Evolutionary conservation across 2,888 invertebrate species (phyloP), one percentile per base, ranked within the genome.

Genomic region (Dione juno): DNA sequence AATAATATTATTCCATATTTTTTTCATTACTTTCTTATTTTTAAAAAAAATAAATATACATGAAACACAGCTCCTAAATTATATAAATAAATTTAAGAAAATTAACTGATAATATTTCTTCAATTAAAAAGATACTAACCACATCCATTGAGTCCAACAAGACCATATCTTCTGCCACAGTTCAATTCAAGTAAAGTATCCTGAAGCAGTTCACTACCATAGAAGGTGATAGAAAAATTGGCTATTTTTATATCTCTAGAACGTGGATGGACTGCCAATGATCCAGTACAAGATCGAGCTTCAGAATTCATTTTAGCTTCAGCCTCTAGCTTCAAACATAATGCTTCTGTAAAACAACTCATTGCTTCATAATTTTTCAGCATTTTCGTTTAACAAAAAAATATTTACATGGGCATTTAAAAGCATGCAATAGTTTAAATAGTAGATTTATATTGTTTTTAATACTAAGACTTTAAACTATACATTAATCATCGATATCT

Each of bases 151-250:
- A 98, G 94, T 66, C 99, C 99, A 78, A 99, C 95, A 11, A 99
- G 94, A 78, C 99, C 99, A 87, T 99, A 99, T 79, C 99, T 95
- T 76, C 99, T 94, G 0, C 99, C 99, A 88, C 98, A 98, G 93
- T 99, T 99, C 89, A 99, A 95, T 92, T 99, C 99, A 41, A 99
- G 94, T 88, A 97, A 95, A 1, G 99, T 98, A 87, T 99, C 99
- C 84, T 97, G 97, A 67, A 99, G 94, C 78, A 99, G 94, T 91
- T 99, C 99, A 81, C 96, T 96, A 73, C 99, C 99, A 85, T 99
- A 99, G 93, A 99, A 99, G 58, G 99, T 99, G 79, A 99, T 97
- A 45, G 99, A 98, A 86, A 99, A 97, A 85, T 97, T 98, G 73
- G 97, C 97, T 76, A 99, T 97, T 93, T 99, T 99, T 67, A 99